Evolutionary conservation across 2,888 invertebrate genomes (phyloP).

Genomic region (Cryptus armator): DNA sequence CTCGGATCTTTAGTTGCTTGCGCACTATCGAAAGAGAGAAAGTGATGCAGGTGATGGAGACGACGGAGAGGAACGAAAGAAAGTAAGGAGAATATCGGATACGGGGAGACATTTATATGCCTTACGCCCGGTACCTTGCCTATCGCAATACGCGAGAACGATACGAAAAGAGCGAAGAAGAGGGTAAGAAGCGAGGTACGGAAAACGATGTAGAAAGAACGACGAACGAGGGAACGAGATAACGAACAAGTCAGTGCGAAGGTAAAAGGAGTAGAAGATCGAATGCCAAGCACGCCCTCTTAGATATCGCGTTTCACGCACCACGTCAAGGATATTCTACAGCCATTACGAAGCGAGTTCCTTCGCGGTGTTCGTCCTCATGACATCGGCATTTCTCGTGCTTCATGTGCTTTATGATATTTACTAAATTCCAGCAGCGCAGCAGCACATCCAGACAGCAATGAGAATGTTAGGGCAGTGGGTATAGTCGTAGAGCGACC

Average conservation of each 20-base stretch:
- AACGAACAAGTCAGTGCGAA: conserved; percentile 36
- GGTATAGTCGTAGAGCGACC: conserved; percentile 16
- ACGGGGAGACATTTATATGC: conserved; percentile 80
- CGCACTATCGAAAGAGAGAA: conserved; percentile 47
- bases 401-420: conserved; percentile 69
- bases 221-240: conserved; percentile 45
- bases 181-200: conserved; percentile 65
- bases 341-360: conserved; percentile 49
- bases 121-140: conserved; percentile 41
- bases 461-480: conserved; percentile 30
- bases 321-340: conserved; percentile 62
- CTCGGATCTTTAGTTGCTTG: conserved; percentile 24
- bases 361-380: conserved; percentile 22
- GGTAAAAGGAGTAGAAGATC: conserved; percentile 68
- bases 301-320: conserved; percentile 78
- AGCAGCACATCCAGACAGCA: conserved; percentile 31
- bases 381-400: conserved; percentile 21
- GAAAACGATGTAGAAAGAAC: conserved; percentile 61
- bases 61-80: conserved; percentile 44
- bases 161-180: conserved; percentile 53
- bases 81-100: conserved; percentile 75
- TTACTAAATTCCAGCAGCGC: conserved; percentile 67
- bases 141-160: conserved; percentile 54
- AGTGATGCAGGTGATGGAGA: conserved; percentile 46
- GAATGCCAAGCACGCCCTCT: conserved; percentile 70